Conservation (phyloP, 1,140 invertebrate genomes). For the Rhynchophorus ferrugineus region DNA sequence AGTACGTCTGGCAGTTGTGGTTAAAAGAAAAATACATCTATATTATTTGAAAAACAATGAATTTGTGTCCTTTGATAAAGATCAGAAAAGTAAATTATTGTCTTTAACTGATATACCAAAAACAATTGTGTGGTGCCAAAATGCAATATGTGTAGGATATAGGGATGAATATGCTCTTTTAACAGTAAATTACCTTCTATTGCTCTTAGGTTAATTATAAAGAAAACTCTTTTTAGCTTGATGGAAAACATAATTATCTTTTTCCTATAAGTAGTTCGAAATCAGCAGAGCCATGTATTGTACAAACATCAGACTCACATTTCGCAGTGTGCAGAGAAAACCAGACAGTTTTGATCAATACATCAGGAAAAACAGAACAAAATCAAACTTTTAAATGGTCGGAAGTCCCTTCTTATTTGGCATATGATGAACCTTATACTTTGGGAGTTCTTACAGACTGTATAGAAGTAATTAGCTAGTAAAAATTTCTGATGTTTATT, state of each 20-base stretch:
- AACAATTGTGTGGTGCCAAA: constrained; percentile 77
- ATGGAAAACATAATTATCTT: constrained; percentile 65
- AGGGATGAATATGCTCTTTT: constrained; percentile 74
- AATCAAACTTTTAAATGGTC: constrained; percentile 73
- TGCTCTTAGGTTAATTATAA: constrained; percentile 11
- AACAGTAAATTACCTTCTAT: constrained; percentile 46
- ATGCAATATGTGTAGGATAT: constrained; percentile 76
- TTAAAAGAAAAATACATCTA: constrained; percentile 78
- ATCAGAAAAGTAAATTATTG: no score
- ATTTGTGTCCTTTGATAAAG: constrained; percentile 67
- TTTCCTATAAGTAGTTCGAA: constrained; percentile 75
- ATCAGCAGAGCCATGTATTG: constrained; percentile 75
- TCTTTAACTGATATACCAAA: constrained; percentile 76
- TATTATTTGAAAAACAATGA: constrained; percentile 84
- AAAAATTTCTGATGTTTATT: neutral
- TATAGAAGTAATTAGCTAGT: constrained; percentile 53
- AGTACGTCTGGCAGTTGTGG: constrained; percentile 79
- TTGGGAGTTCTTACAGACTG: constrained; percentile 73
- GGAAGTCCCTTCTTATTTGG: constrained; percentile 69
- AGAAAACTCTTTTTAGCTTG: constrained; percentile 3
- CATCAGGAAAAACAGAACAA: constrained; percentile 58
- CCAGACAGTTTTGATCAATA: constrained; percentile 75
- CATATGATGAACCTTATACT: constrained; percentile 86
- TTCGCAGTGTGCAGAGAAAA: constrained; percentile 76
- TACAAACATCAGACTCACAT: constrained; percentile 61